Base-by-base conservation (phyloP, 64 coral and sea anemone species). In the Astreopora myriophthalma region DNA sequence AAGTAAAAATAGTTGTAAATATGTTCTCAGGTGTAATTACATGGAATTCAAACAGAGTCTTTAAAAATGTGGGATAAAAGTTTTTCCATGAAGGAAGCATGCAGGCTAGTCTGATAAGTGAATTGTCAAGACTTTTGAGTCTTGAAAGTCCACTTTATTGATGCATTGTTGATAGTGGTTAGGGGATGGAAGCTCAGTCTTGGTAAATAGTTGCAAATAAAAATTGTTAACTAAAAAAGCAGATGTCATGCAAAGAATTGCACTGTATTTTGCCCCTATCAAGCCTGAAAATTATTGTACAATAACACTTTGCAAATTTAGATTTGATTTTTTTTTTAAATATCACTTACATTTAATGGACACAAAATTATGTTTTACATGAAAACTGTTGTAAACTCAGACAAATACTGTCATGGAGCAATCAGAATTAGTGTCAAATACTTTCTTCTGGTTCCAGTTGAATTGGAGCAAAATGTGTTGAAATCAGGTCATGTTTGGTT, bases 1-100 rank as follows among this genome's bases (percentile, higher is more conserved):
- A 64, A 38, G 51, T 60, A 5, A 83, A 65, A 55, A 38, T 83
- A 83, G 79, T 20, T 83, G 79, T 83, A 83, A 39, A 83, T 83
- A 83, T 17, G 31, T 81, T 60, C 14, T 81, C 14, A 19, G 48
- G 48, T 35, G 79, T 37, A 83, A 83, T 83, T 38, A 36, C 30
- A 37, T 38, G 23, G 28, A 30, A 37, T 37, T 31, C 34, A 55
- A 57, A 25, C 17, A 73, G 70, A 5, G 31, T 19, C n/a, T 10
- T 55, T 55, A 16, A 52, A 79, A 28, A 55, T 28, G 48, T 79
- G 32, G 44, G 48, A 39, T 73, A 14, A 22, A 22, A 20, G 3
- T 17, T 19, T 73, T 19, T 73, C 19, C 40, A 9, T 33, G 13
- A 8, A 3, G 28, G 26, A 66, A 0, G 6, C 5, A 24, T 7